A percentile compares a stretch with the other conserved stretches of the same genome.
phyloP scores from a whole-genome alignment of 2,113 vertebrate species.

The Orycteropus afer region DNA sequence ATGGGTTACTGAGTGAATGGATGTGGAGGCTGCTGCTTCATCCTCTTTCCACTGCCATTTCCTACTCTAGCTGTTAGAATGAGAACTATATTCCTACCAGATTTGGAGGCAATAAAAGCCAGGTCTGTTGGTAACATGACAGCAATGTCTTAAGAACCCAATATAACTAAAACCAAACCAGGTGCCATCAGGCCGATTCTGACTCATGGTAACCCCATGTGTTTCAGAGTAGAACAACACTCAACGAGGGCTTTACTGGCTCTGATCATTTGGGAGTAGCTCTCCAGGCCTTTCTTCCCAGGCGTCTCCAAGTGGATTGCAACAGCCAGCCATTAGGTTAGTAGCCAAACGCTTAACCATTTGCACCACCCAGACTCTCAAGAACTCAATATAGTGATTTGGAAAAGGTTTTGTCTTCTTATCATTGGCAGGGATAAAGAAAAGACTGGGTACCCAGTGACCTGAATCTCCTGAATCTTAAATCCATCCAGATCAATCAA shows the following conservation, averaged over 20 bases:
- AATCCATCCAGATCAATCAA: neutral
- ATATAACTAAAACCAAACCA: neutral
- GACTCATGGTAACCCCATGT: neutral
- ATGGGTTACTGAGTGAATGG: neutral
- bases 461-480: neutral
- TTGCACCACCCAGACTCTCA: neutral
- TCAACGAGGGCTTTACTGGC: no score
- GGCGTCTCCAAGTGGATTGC: neutral
- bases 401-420: neutral
- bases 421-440: neutral
- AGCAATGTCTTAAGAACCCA: slow-evolving; percentile 4
- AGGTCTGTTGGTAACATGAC: neutral
- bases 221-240: neutral
- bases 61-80: neutral
- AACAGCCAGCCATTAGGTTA: neutral
- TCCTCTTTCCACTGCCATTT: neutral
- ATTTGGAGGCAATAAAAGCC: neutral
- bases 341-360: neutral
- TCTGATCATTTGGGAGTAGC: neutral
- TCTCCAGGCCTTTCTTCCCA: neutral
- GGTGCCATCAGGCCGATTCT: neutral
- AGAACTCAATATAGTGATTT: neutral
- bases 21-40: neutral
- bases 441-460: neutral
- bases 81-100: neutral